phyloP scores from a whole-genome alignment of 1,140 invertebrate species.

The Caenorhabditis brenneri region DNA sequence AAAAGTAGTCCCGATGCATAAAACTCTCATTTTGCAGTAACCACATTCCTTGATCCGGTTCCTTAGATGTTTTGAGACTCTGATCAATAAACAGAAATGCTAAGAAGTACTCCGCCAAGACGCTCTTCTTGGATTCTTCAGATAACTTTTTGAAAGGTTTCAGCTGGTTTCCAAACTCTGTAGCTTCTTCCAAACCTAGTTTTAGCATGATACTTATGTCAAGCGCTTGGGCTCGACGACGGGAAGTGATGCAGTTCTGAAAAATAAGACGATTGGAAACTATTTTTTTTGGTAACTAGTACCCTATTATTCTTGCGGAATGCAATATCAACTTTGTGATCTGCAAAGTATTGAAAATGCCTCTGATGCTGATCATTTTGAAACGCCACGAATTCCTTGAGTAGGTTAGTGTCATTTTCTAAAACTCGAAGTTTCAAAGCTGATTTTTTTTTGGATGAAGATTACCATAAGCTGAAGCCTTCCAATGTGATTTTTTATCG shows the following conservation, averaged over 20 bases:
- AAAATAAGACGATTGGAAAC: background rate
- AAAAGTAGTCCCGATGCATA: background rate
- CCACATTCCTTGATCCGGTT: constrained; percentile 33
- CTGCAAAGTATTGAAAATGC: too few species aligned
- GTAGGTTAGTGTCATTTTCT: too few species aligned
- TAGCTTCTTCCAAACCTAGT: background rate
- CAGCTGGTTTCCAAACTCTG: background rate
- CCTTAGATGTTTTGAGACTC: background rate
- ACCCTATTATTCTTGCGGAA: too few species aligned
- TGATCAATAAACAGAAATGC: constrained; percentile 48
- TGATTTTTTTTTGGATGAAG: too few species aligned
- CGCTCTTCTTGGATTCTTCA: background rate
- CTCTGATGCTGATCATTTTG: too few species aligned
- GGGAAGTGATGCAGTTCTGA: background rate
- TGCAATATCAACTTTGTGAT: too few species aligned
- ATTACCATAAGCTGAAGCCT: too few species aligned
- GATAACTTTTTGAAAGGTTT: background rate
- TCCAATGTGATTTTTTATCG: background rate
- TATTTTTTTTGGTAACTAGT: background rate
- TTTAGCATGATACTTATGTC: background rate
- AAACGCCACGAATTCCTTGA: too few species aligned
- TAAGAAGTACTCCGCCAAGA: constrained; percentile 1
- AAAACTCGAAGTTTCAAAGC: too few species aligned
- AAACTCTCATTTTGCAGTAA: constrained; percentile 36
- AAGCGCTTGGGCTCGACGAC: background rate